Evolutionary conservation across 2,888 invertebrate species (phyloP), one percentile per base, ranked within the genome.

Genomic region (Patella ulyssiponensis): DNA sequence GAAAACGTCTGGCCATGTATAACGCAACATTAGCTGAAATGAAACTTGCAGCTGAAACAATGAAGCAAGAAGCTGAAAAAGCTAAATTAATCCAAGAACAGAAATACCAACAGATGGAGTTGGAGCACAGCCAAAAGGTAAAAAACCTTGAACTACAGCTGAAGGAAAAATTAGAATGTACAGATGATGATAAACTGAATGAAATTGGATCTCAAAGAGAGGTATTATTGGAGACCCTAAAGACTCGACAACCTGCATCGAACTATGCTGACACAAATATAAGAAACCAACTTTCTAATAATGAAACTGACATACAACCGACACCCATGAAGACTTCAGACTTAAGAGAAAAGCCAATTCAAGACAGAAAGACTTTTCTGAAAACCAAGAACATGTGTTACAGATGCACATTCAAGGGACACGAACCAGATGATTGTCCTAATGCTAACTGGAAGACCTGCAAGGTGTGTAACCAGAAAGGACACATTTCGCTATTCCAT

Each of bases 401-500:
- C n/a, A n/a, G n/a, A n/a, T n/a, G n/a, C n/a, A n/a, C n/a, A n/a
- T n/a, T n/a, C n/a, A n/a, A n/a, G n/a, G n/a, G n/a, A n/a, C n/a
- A n/a, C n/a, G n/a, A n/a, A n/a, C n/a, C n/a, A n/a, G n/a, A n/a
- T n/a, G n/a, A n/a, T n/a, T n/a, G n/a, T n/a, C n/a, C n/a, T n/a
- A n/a, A n/a, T n/a, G n/a, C n/a, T n/a, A n/a, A n/a, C n/a, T n/a
- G n/a, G n/a, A n/a, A n/a, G n/a, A n/a, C n/a, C n/a, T n/a, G n/a
- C n/a, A n/a, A n/a, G n/a, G n/a, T n/a, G 20, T 58, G 58, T 15
- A 58, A 58, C 58, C n/a, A 58, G 58, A 58, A 58, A 58, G 58
- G 58, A 58, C 58, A 58, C 1, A 58, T 58, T 58, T 58, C 58
- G 7, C 15, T 58, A 58, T 58, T 58, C 58, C 58, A 58, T 58